Conservation (phyloP, 2,888 invertebrate genomes). For the Amphipyra berbera region DNA sequence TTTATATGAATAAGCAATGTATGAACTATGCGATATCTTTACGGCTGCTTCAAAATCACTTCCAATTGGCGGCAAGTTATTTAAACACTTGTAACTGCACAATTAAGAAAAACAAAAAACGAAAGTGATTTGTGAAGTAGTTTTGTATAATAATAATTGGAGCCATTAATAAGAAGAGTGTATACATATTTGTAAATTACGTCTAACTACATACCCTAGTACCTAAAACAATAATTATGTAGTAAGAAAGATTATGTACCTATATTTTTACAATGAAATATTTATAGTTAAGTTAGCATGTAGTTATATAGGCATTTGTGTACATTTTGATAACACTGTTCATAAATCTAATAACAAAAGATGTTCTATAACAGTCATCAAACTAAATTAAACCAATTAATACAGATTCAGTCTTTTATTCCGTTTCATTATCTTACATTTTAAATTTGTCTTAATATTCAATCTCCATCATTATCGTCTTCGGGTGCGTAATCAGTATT, state of each 20-base stretch:
- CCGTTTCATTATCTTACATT: constrained; percentile 26
- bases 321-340: constrained; percentile 84
- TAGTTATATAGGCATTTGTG: constrained; percentile 80
- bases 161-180: constrained; percentile 65
- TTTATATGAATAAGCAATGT: constrained; percentile 54
- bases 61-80: constrained; percentile 7
- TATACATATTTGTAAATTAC: constrained; percentile 64
- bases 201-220: constrained; percentile 69
- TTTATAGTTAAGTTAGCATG: constrained; percentile 77
- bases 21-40: constrained; percentile 38
- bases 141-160: constrained; percentile 53
- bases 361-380: constrained; percentile 81
- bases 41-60: constrained; percentile 40
- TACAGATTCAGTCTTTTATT: constrained; percentile 84
- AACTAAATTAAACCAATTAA: constrained; percentile 84
- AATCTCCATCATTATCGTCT: constrained; percentile 57
- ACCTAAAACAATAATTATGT: constrained; percentile 66
- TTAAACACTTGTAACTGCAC: background rate
- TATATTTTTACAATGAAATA: constrained; percentile 87
- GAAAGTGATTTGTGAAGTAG: constrained; percentile 42
- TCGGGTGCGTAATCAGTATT: constrained; percentile 51
- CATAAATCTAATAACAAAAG: constrained; percentile 72
- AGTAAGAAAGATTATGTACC: constrained; percentile 76
- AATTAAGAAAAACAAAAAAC: no score
- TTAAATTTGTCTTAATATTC: constrained; percentile 26